Conservation (phyloP, 2,113 vertebrate genomes). For the Podarcis cretensis region DNA sequence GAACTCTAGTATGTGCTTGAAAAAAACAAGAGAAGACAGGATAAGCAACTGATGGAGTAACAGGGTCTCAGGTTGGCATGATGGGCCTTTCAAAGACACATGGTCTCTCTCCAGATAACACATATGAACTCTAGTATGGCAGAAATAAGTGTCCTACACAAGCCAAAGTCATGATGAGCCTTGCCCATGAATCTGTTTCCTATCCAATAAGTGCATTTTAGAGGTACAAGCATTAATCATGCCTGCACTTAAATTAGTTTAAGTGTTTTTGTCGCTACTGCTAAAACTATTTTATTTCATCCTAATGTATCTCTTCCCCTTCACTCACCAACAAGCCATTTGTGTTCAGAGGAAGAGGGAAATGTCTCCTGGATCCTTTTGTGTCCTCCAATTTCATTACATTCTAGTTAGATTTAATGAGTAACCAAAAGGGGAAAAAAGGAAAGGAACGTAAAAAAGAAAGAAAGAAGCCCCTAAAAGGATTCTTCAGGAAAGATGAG, state of each 20-base stretch:
- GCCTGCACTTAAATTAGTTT: background rate
- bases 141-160: background rate
- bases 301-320: background rate
- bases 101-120: background rate
- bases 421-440: conserved; percentile 28
- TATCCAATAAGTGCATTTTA: background rate
- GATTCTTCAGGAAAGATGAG: conserved; percentile 60
- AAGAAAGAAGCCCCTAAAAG: conserved; percentile 8
- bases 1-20: background rate
- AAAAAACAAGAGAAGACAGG: too few relatives aligned
- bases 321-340: background rate
- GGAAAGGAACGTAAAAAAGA: too few relatives aligned
- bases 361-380: conserved; percentile 44
- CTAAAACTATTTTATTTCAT: background rate
- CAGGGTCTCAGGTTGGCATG: background rate
- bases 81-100: background rate
- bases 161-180: background rate
- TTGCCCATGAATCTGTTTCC: background rate
- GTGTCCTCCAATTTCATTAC: conserved; percentile 48
- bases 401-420: conserved; percentile 61
- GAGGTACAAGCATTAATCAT: background rate
- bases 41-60: background rate
- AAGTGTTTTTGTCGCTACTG: background rate
- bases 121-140: background rate
- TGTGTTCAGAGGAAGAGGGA: background rate